A percentile compares a stretch with the other conserved stretches of the same genome.
Evolutionary conservation across 1,140 invertebrate species (phyloP).

Genomic region (Anthonomus grandis): DNA sequence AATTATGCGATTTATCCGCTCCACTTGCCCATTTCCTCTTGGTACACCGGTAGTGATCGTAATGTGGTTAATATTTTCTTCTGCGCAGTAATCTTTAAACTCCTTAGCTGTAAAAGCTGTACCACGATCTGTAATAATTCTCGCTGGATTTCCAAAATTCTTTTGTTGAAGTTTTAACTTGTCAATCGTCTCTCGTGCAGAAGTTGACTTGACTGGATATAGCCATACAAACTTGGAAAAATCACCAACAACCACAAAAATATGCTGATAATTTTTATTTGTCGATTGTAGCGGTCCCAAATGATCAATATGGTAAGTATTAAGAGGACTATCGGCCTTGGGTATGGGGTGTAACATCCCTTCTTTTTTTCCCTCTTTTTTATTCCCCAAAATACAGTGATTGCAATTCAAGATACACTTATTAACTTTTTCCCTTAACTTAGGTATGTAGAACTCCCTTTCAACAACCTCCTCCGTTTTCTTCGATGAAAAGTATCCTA

Average conservation of each 20-base stretch:
- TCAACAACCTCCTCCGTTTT: constrained; percentile 46
- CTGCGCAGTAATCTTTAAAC: constrained; percentile 35
- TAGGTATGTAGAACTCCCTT: constrained; percentile 46
- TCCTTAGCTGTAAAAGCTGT: constrained; percentile 45
- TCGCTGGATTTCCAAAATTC: constrained; percentile 43
- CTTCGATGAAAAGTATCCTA: constrained; percentile 30
- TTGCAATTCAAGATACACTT: constrained; percentile 43
- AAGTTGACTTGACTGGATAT: constrained; percentile 40
- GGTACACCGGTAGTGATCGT: constrained; percentile 40
- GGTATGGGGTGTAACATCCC: constrained; percentile 33
- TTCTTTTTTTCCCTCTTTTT: constrained; percentile 48
- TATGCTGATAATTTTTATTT: constrained; percentile 47
- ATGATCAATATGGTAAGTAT: constrained; percentile 44
- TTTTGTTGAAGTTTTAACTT: constrained; percentile 5
- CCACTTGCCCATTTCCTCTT: constrained; percentile 41
- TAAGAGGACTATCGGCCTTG: constrained; percentile 34
- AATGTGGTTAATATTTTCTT: constrained; percentile 35
- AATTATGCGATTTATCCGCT: constrained; percentile 38
- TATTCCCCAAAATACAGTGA: constrained; percentile 43
- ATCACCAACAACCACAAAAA: constrained; percentile 45
- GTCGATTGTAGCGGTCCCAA: constrained; percentile 42
- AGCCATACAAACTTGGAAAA: constrained; percentile 48
- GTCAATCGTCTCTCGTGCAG: constrained; percentile 36
- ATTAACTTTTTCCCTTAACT: constrained; percentile 42
- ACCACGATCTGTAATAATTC: constrained; percentile 42